Conservation (phyloP, 2,113 vertebrate species). For the Cynopterus brachyotis region DNA sequence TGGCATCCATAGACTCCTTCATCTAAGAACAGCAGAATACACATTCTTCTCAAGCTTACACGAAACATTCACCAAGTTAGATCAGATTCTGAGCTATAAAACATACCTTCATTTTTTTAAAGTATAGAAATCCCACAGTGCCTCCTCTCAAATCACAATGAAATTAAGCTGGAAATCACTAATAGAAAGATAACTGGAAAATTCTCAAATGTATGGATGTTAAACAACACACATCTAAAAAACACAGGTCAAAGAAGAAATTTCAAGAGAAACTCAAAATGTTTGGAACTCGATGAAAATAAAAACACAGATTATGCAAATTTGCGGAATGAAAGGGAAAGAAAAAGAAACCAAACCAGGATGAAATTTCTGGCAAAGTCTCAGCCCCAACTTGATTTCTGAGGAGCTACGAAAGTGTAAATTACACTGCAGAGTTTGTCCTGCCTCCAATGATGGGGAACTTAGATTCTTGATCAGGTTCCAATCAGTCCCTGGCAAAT, state of each 20-base stretch:
- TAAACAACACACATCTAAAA: neutral
- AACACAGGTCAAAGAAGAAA: neutral
- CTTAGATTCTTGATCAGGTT: neutral
- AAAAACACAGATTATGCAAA: neutral
- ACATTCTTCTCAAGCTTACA: neutral
- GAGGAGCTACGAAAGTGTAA: neutral
- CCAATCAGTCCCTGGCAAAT: neutral
- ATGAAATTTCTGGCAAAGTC: neutral
- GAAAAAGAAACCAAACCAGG: neutral
- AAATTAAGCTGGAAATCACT: neutral
- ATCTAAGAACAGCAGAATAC: neutral
- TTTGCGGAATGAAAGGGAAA: neutral
- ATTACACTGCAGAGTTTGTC: neutral
- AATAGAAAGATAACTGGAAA: neutral
- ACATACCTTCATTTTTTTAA: neutral
- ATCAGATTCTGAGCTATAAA: neutral
- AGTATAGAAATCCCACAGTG: neutral
- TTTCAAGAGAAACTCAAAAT: neutral
- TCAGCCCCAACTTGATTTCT: neutral
- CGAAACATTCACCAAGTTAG: neutral
- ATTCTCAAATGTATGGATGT: neutral
- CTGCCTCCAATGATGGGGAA: rapidly evolving
- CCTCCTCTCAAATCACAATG: neutral
- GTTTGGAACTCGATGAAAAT: neutral
- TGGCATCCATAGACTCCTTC: neutral